Evolutionary conservation across 2,113 vertebrate genomes (phyloP).

Genomic region (Platysternon megacephalum): DNA sequence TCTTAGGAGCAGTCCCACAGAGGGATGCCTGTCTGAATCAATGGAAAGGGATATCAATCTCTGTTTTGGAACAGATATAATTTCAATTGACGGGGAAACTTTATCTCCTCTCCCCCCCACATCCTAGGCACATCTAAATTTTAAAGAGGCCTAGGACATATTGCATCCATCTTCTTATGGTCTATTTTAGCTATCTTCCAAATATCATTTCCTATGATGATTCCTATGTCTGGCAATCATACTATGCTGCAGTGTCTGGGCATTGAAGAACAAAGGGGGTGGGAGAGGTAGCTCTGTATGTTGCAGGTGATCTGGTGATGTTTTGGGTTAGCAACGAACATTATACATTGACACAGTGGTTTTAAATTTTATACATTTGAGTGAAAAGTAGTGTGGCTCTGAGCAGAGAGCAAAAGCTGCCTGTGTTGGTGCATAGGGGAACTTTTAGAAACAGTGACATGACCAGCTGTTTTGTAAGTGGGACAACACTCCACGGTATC

Average conservation of each 20-base stretch:
- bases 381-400: fast-evolving
- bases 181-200: neutral
- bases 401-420: fast-evolving
- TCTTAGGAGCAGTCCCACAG: neutral
- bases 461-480: neutral
- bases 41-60: neutral
- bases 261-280: neutral
- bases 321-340: neutral
- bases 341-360: neutral
- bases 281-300: neutral
- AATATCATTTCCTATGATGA: fast-evolving
- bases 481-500: fast-evolving
- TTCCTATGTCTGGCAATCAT: neutral
- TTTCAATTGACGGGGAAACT: neutral
- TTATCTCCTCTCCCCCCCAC: neutral
- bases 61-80: neutral
- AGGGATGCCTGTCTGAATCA: neutral
- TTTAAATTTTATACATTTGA: neutral
- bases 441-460: neutral
- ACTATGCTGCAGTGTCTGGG: fast-evolving
- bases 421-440: neutral
- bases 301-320: neutral
- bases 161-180: neutral
- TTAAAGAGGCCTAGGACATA: neutral
- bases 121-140: neutral